A percentile compares a stretch with the other conserved stretches of the same genome.
phyloP scores from a whole-genome alignment of 2,797 vertebrate genomes.

The Pteropus rufus region DNA sequence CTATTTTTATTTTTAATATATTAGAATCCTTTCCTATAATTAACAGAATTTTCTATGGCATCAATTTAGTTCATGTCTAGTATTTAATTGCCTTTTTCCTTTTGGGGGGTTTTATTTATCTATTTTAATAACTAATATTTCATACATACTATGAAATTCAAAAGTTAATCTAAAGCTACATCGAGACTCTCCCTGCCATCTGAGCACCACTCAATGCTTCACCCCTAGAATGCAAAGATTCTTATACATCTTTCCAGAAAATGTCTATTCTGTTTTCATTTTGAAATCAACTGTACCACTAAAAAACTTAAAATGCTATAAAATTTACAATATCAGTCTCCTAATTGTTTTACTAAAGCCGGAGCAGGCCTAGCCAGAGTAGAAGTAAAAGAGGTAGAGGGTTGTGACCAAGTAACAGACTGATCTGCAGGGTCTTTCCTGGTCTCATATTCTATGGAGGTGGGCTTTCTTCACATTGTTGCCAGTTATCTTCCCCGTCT shows the following conservation, averaged over 20 bases:
- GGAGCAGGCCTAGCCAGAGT: neutral
- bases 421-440: neutral
- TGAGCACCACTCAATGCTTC: neutral
- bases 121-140: neutral
- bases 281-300: neutral
- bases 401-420: neutral
- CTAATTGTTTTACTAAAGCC: neutral
- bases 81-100: slow-evolving; percentile 25
- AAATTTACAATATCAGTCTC: neutral
- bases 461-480: neutral
- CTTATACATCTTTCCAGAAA: slow-evolving; percentile 13
- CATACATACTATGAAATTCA: neutral
- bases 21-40: neutral
- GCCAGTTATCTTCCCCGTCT: neutral
- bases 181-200: neutral
- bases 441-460: neutral
- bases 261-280: neutral
- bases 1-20: slow-evolving; percentile 24
- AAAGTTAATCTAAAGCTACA: neutral
- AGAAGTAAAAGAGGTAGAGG: neutral
- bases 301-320: neutral
- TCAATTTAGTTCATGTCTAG: neutral
- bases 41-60: slow-evolving; percentile 21
- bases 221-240: neutral
- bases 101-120: neutral